Conservation (phyloP, 1,140 invertebrate genomes). For the Drosophila sulfurigaster region DNA sequence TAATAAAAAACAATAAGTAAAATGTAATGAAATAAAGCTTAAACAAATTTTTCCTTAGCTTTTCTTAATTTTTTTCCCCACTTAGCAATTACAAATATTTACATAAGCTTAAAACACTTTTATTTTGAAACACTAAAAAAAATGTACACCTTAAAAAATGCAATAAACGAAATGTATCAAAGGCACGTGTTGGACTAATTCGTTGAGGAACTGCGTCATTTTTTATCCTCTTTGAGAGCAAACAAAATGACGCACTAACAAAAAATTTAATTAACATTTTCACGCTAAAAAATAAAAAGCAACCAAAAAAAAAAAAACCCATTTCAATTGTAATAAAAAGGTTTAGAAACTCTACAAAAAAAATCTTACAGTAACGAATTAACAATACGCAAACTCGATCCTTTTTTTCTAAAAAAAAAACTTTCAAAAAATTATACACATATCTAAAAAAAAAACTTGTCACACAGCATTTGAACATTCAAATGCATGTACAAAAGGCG, state of each 20-base stretch:
- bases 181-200: slow-evolving; percentile 55
- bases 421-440: slow-evolving; percentile 7
- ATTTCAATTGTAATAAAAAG: slow-evolving; percentile 35
- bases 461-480: slow-evolving; percentile 63
- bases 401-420: slow-evolving; percentile 35
- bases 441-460: slow-evolving; percentile 66
- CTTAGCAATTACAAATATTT: neutral
- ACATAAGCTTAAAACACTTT: neutral
- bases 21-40: neutral
- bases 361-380: slow-evolving; percentile 62
- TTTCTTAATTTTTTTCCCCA: neutral
- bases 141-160: neutral
- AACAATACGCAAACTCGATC: slow-evolving; percentile 47
- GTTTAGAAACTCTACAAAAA: slow-evolving; percentile 30
- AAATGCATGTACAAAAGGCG: slow-evolving; percentile 39
- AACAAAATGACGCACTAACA: slow-evolving; percentile 68
- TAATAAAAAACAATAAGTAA: too few species aligned
- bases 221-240: slow-evolving; percentile 32
- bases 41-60: neutral
- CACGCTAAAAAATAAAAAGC: slow-evolving; percentile 35
- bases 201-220: slow-evolving; percentile 63
- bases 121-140: neutral
- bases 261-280: slow-evolving; percentile 76
- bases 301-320: slow-evolving; percentile 52
- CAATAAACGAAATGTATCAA: neutral